Base-by-base conservation (phyloP, 2,113 vertebrate genomes). In the Romanogobio albipinnatus region DNA sequence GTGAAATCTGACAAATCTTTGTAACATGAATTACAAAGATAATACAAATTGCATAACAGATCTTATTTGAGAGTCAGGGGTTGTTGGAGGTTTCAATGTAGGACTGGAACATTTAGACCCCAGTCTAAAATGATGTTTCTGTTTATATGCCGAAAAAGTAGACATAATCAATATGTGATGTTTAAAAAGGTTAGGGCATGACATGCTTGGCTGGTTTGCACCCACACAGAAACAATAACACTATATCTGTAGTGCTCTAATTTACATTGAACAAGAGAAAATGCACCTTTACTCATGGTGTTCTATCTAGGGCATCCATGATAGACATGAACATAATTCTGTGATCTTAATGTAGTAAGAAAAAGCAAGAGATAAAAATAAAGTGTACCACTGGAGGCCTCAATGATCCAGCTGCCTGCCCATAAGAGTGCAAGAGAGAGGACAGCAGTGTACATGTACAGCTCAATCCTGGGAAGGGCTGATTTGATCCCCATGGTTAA, bases 371-470 rank as follows among this genome's bases (percentile, higher is more conserved):
- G 71, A 26, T 74, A 74, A 74, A 74, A 74, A 74, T 74, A 26
- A 74, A 74, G 71, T 90, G 93, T 95, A 99, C 98, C 98, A 92
- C 92, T 88, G 0, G 98, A 99, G 0, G 95, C 96, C 80, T 98
- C 96, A 0, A 96, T 94, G 91, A 99, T 97, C 86, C 95, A 97
- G 29, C 92, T 96, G 86, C 93, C 92, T 0, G 98, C 96, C 90
- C 98, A 99, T 75, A 95, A 89, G 87, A 99, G 87, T 0, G 96
- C 96, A 0, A 94, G 93, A 0, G 86, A 93, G 45, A 99, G 92
- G 1, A 95, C 92, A 0, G 96, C 92, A 1, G 95, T 96, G 5
- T 99, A 99, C 86, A 98, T 92, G n/a, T 96, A 98, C 85, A 99
- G 94, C 90, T 99, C 98, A 2, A 94, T 95, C 53, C 89, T 93